Percentiles rank a stretch among this genome's conserved stretches.
These are phyloP conservation scores for Taphrorychus bicolor DNA, from an alignment of 2,888 invertebrate species.

Conservation along the genomic window DNA sequence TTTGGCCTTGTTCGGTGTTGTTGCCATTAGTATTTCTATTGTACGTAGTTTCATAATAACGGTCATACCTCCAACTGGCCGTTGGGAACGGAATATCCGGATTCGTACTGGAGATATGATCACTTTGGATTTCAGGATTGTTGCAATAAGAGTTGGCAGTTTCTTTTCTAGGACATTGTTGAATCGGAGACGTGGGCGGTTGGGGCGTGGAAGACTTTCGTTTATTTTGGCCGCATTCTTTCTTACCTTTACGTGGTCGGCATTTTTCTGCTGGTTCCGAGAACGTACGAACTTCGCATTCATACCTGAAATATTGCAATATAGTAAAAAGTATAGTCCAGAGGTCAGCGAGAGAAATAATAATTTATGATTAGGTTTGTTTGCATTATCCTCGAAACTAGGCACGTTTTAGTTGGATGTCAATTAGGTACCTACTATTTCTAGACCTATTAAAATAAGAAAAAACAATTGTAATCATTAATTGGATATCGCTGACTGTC, in stretches of 20 bases:
- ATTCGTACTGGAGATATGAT: constrained; percentile 85
- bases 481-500: too few species aligned
- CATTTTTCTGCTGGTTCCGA: constrained; percentile 46
- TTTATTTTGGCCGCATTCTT: constrained; percentile 70
- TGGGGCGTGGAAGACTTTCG: constrained; percentile 49
- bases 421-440: too few species aligned
- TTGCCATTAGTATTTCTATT: constrained; percentile 24
- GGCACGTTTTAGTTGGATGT: too few species aligned
- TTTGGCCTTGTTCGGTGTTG: too few species aligned
- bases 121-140: constrained; percentile 77
- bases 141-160: constrained; percentile 4
- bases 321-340: too few species aligned
- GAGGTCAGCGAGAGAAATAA: too few species aligned
- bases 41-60: too few species aligned
- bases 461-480: too few species aligned
- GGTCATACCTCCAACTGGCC: constrained; percentile 50
- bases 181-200: constrained; percentile 34
- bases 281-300: constrained; percentile 46
- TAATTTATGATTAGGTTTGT: too few species aligned
- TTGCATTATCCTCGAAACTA: too few species aligned
- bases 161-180: constrained; percentile 20
- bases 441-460: too few species aligned
- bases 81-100: constrained; percentile 64
- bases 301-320: constrained; percentile 43
- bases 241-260: constrained; percentile 70